Conservation (phyloP, 2,113 vertebrate genomes). For the Erpornis zantholeuca region DNA sequence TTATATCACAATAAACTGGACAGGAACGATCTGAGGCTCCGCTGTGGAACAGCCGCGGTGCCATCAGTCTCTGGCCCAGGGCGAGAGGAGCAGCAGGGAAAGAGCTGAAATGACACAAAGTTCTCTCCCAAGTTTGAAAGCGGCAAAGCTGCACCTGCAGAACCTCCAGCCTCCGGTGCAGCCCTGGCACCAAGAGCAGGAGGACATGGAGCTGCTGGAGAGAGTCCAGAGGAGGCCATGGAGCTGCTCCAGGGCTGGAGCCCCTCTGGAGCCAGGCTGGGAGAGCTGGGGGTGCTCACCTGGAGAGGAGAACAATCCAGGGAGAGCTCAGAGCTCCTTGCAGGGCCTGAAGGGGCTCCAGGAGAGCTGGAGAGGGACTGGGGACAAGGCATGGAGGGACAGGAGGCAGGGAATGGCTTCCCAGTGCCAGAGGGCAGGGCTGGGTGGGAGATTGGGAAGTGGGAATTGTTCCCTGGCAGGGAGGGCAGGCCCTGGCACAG, state of each 20-base stretch:
- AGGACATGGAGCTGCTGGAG: neutral
- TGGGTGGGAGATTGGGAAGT: neutral
- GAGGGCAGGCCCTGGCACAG: neutral
- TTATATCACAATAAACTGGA: neutral
- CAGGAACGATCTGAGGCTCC: neutral
- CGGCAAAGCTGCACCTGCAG: neutral
- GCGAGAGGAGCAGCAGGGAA: neutral
- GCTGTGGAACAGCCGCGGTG: accelerated
- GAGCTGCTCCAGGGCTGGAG: neutral
- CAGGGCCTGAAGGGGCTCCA: neutral
- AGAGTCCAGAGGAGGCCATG: neutral
- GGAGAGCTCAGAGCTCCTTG: neutral
- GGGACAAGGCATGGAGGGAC: neutral
- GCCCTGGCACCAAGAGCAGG: neutral
- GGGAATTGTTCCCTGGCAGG: neutral
- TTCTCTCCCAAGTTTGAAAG: neutral
- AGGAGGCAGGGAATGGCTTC: neutral
- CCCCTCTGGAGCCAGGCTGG: neutral
- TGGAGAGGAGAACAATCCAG: neutral
- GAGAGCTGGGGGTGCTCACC: neutral
- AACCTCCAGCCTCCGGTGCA: neutral
- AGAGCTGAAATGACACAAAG: neutral
- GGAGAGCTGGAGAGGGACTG: neutral
- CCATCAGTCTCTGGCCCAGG: neutral
- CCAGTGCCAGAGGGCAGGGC: neutral